Conservation (phyloP, 2,797 vertebrate genomes). For the Galago senegalensis region DNA sequence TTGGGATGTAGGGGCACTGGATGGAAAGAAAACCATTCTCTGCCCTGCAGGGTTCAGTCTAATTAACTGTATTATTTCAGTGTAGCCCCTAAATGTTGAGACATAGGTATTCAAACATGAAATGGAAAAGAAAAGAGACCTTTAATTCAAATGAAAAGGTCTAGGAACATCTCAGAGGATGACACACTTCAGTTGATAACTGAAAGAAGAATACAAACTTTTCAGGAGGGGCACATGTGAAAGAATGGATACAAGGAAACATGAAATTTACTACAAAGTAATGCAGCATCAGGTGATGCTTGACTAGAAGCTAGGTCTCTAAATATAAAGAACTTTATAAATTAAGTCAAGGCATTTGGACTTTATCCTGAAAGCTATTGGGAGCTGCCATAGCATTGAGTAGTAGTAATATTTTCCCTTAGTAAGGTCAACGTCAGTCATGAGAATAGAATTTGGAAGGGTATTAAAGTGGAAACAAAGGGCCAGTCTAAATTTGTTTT, state of each 20-base stretch:
- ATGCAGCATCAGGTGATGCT: neutral
- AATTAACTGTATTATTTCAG: neutral
- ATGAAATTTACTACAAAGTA: neutral
- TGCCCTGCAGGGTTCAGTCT: neutral
- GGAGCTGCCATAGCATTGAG: neutral
- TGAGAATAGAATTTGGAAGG: neutral
- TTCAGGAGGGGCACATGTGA: fast-evolving
- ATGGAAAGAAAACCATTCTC: neutral
- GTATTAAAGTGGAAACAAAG: neutral
- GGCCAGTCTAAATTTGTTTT: neutral
- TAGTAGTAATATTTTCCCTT: neutral
- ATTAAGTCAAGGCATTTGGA: neutral
- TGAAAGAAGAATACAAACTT: neutral
- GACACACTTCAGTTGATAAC: neutral
- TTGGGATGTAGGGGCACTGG: neutral
- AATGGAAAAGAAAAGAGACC: neutral
- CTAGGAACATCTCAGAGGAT: neutral
- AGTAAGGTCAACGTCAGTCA: neutral
- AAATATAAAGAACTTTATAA: neutral
- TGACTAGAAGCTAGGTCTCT: neutral
- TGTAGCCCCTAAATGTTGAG: neutral
- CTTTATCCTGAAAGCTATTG: neutral
- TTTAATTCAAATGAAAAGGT: neutral
- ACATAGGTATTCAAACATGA: neutral
- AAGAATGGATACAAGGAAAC: neutral